Percentiles rank a stretch among this genome's conserved stretches.
Evolutionary conservation across 2,888 invertebrate genomes (phyloP).

Genomic region (Acronicta psi): DNA sequence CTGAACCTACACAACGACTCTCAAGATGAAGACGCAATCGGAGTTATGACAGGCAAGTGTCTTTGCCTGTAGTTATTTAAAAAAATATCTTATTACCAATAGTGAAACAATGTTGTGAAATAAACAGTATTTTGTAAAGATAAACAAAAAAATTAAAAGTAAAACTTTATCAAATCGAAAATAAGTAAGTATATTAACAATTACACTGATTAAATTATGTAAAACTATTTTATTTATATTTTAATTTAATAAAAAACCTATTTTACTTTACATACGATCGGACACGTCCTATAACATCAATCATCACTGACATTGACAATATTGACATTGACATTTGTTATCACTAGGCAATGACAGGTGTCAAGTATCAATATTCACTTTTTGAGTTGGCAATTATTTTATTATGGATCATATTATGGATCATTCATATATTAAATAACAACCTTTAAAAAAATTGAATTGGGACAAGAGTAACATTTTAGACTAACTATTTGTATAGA

Average conservation of each 20-base stretch:
- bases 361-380: not conserved
- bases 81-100: conserved; percentile 18
- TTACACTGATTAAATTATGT: not conserved
- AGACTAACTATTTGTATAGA: no score
- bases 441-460: no score
- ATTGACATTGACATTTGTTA: no score
- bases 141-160: conserved; percentile 1
- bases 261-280: conserved; percentile 24
- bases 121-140: conserved; percentile 18
- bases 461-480: no score
- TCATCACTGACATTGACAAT: conserved; percentile 15
- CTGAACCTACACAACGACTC: conserved; percentile 6
- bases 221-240: conserved; percentile 7
- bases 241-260: conserved; percentile 15
- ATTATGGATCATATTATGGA: no score
- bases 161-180: not conserved
- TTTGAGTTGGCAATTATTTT: conserved; percentile 19
- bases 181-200: conserved; percentile 12
- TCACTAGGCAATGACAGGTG: no score
- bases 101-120: conserved; percentile 46
- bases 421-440: no score
- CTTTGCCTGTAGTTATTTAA: not conserved
- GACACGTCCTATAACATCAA: conserved; percentile 28
- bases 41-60: not conserved
- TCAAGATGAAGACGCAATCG: not conserved